These are phyloP conservation scores for Phyllostomus discolor DNA, from an alignment of 2,113 vertebrate genomes.

Conservation along the genomic window DNA sequence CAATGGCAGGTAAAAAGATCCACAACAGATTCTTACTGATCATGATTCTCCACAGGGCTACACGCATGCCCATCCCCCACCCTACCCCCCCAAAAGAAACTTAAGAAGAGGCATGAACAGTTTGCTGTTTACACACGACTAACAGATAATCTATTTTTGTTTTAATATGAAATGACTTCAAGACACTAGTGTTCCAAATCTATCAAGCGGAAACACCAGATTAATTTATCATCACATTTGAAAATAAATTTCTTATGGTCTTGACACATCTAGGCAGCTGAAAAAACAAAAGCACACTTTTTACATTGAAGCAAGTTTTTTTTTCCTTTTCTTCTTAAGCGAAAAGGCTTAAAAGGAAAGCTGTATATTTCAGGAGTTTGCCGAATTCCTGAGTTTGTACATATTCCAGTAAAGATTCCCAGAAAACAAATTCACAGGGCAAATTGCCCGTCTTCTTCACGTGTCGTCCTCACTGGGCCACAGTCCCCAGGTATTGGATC, in stretches of 20 bases:
- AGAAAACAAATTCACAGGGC: background rate
- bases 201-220: background rate
- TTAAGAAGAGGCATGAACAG: background rate
- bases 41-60: background rate
- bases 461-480: background rate
- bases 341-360: background rate
- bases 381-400: no score
- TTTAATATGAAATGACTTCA: constrained; percentile 29
- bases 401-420: background rate
- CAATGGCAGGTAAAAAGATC: background rate
- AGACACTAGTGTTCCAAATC: background rate
- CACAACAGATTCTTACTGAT: background rate
- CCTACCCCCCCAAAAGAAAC: rapidly evolving
- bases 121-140: background rate
- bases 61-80: rapidly evolving
- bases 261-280: background rate
- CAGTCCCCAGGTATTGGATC: no score
- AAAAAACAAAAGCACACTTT: background rate
- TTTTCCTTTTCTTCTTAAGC: background rate
- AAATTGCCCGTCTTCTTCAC: background rate
- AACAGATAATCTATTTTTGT: background rate
- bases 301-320: background rate
- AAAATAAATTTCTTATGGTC: background rate
- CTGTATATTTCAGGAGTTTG: background rate
- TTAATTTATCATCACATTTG: background rate